Conservation (phyloP, 2,113 vertebrate genomes). For the Alligator mississippiensis region DNA sequence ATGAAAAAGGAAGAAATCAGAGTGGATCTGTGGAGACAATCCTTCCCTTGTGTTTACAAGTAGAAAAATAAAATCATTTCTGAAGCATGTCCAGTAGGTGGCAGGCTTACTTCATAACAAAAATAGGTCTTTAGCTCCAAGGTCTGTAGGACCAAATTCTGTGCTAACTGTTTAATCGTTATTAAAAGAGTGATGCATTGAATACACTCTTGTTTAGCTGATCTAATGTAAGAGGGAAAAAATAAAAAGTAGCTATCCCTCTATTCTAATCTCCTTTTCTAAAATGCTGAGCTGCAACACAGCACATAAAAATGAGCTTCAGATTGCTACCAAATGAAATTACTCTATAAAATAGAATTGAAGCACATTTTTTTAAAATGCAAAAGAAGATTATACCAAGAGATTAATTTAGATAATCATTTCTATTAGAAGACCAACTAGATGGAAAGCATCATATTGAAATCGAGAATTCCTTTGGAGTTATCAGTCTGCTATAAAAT, state of each 20-base stretch:
- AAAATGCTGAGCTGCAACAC: background rate
- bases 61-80: background rate
- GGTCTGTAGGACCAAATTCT: background rate
- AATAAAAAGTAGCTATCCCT: background rate
- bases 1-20: background rate
- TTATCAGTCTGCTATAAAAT: background rate
- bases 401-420: background rate
- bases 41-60: background rate
- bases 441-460: background rate
- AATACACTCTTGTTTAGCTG: background rate
- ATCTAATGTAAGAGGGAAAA: background rate
- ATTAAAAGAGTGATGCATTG: constrained; percentile 21
- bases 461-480: background rate
- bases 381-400: background rate
- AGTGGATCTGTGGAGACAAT: background rate
- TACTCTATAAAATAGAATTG: background rate
- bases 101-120: constrained; percentile 48
- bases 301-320: background rate
- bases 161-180: background rate
- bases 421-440: background rate
- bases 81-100: constrained; percentile 68
- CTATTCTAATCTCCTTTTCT: background rate
- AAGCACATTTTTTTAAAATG: background rate
- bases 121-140: background rate
- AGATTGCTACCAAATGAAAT: background rate